These are phyloP conservation scores for Eupithecia vulgata DNA, from an alignment of 2,888 invertebrate genomes.

Conservation along the genomic window DNA sequence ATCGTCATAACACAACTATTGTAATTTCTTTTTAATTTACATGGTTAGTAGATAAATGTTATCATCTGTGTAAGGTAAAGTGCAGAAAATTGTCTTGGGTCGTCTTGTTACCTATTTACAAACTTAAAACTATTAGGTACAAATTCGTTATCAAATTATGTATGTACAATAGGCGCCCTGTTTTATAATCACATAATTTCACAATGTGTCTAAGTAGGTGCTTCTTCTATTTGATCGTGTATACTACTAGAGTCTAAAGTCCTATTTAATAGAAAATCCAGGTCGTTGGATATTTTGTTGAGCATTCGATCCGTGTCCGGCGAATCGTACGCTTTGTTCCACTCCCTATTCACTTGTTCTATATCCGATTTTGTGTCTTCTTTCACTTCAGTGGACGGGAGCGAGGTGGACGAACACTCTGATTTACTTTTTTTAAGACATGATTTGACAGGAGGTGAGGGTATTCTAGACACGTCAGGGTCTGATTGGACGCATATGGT, in stretches of 20 bases:
- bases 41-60: conserved; percentile 2
- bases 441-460: conserved; percentile 74
- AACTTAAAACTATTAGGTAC: conserved; percentile 34
- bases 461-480: conserved; percentile 71
- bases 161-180: conserved; percentile 50
- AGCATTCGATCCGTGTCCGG: conserved; percentile 86
- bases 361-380: conserved; percentile 65
- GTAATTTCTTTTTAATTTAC: not conserved
- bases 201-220: conserved; percentile 64
- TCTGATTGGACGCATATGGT: conserved; percentile 73
- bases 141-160: conserved; percentile 43
- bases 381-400: conserved; percentile 69
- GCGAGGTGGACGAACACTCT: conserved; percentile 64
- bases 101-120: conserved; percentile 18
- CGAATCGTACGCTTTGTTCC: conserved; percentile 70
- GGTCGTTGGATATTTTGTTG: conserved; percentile 91
- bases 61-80: no score
- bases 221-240: conserved; percentile 70
- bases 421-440: conserved; percentile 73
- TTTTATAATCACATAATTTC: conserved; percentile 54
- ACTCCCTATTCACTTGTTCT: conserved; percentile 70
- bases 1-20: conserved; percentile 16
- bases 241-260: conserved; percentile 68
- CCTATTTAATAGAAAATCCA: conserved; percentile 91
- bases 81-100: conserved; percentile 15